Evolutionary conservation across 2,797 vertebrate genomes (phyloP).

Genomic region (Galagoides demidoff): DNA sequence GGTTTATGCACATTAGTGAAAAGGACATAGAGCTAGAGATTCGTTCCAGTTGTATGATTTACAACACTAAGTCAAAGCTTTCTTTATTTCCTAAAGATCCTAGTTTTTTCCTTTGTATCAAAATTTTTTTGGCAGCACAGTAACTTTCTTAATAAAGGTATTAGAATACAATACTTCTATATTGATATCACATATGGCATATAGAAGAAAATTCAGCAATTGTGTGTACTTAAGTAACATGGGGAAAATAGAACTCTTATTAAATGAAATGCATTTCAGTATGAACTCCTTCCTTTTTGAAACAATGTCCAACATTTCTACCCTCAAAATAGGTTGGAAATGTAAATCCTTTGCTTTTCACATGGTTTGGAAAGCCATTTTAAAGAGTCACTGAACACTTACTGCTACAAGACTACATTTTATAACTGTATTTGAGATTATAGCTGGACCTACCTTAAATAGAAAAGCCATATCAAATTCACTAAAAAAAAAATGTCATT

Average conservation of each 20-base stretch:
- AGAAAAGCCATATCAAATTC: not conserved
- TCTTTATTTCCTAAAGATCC: not conserved
- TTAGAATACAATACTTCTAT: not conserved
- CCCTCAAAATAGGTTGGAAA: slow-evolving; percentile 8
- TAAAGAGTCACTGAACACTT: not conserved
- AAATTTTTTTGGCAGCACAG: not conserved
- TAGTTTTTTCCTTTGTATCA: not conserved
- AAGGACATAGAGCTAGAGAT: not conserved
- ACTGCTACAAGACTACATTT: slow-evolving; percentile 12
- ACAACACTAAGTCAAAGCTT: not conserved
- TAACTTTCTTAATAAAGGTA: not conserved
- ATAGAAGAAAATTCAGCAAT: slow-evolving; percentile 29
- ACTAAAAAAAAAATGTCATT: not conserved
- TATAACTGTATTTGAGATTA: not conserved
- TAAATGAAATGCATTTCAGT: slow-evolving; percentile 22
- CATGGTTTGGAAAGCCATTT: not conserved
- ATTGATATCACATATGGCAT: slow-evolving; percentile 39
- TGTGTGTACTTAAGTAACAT: slow-evolving; percentile 6
- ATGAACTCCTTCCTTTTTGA: not conserved
- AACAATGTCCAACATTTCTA: not conserved
- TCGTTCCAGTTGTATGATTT: not conserved
- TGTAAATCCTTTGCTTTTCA: slow-evolving; percentile 22
- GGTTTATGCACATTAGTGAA: not conserved
- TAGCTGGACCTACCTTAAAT: not conserved
- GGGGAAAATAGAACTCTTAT: not conserved